These are phyloP conservation scores for Myotis daubentonii DNA, from an alignment of 2,797 vertebrate genomes.

Conservation along the genomic window DNA sequence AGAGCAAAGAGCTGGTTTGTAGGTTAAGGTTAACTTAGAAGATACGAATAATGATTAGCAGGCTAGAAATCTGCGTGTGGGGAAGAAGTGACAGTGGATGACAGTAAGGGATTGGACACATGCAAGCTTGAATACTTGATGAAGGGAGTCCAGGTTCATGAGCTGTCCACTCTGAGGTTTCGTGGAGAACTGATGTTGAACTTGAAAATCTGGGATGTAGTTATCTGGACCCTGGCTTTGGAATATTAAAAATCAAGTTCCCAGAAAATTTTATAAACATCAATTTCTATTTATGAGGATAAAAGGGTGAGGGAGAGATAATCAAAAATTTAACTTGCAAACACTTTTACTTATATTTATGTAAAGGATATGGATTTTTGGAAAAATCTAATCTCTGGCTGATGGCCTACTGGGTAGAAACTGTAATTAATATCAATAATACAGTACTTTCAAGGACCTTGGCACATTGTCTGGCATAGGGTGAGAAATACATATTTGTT, in stretches of 20 bases:
- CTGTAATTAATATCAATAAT: not conserved
- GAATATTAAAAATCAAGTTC: conserved; percentile 9
- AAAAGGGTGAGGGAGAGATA: not conserved
- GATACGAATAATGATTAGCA: not conserved
- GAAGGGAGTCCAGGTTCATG: not conserved
- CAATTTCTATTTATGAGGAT: conserved; percentile 12
- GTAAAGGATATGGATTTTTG: not conserved
- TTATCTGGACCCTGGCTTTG: not conserved
- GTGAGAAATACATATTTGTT: not conserved
- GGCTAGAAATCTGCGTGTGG: not conserved
- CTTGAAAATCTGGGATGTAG: not conserved
- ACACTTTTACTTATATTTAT: not conserved
- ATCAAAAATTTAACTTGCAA: conserved; percentile 9
- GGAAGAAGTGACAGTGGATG: not conserved
- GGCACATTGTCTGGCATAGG: not conserved
- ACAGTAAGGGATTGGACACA: not conserved
- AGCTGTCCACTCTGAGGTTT: not conserved
- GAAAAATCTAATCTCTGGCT: not conserved
- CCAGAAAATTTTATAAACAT: not conserved
- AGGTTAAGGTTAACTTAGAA: not conserved
- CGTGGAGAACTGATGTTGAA: not conserved
- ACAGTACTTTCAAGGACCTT: not conserved
- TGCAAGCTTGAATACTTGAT: not conserved
- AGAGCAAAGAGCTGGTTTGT: not conserved
- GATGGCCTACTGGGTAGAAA: not conserved